phyloP scores from a whole-genome alignment of 2,113 vertebrate genomes.

The Prolemur simus region DNA sequence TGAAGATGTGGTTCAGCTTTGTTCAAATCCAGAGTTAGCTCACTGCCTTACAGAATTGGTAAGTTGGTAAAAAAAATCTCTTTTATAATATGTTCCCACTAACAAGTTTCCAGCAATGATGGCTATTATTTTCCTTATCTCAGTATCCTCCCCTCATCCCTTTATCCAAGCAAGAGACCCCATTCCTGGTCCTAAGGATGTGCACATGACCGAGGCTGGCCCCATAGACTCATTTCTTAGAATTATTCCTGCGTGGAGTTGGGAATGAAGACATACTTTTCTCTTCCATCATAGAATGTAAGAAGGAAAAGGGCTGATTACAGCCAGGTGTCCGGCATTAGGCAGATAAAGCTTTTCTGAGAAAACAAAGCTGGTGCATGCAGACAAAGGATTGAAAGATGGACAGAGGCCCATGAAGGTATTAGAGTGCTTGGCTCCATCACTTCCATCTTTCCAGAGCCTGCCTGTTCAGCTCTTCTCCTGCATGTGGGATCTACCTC shows the following conservation, averaged over 20 bases:
- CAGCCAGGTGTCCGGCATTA: neutral
- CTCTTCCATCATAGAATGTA: neutral
- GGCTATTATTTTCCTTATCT: neutral
- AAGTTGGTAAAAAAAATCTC: neutral
- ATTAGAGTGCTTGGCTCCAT: neutral
- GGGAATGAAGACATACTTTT: neutral
- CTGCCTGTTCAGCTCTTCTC: neutral
- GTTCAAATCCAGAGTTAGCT: neutral
- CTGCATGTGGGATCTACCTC: neutral
- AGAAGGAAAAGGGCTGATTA: neutral
- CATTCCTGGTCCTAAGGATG: neutral
- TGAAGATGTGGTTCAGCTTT: neutral
- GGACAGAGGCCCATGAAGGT: neutral
- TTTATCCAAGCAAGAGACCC: neutral
- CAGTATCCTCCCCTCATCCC: neutral
- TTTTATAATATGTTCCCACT: neutral
- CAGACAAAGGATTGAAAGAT: neutral
- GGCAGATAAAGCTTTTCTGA: accelerated
- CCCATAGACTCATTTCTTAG: neutral
- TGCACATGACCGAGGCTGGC: accelerated
- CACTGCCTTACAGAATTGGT: neutral
- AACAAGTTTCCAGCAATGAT: neutral
- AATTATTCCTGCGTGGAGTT: neutral
- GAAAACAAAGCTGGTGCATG: neutral
- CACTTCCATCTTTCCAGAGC: neutral